phyloP scores from a whole-genome alignment of 2,113 vertebrate genomes.

The Brachyhypopomus gauderio region DNA sequence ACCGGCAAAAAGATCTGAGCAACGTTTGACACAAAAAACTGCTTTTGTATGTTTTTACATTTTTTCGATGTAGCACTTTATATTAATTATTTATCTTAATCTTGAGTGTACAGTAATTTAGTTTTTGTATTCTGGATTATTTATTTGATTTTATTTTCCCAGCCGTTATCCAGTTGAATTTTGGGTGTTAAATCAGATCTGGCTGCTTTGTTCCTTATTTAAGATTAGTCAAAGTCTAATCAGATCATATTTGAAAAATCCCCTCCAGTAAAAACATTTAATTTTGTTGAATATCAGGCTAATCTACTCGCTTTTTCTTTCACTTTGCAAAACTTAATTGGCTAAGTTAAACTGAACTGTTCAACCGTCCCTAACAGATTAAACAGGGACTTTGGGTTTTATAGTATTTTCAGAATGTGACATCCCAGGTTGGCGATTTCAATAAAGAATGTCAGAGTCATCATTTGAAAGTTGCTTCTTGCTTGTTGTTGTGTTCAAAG shows the following conservation, averaged over 20 bases:
- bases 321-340: background rate
- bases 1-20: slow-evolving; percentile 21
- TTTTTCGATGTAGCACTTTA: slow-evolving; percentile 27
- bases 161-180: slow-evolving; percentile 1
- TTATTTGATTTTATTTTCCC: slow-evolving; percentile 16
- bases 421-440: background rate
- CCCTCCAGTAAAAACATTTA: background rate
- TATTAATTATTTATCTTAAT: slow-evolving; percentile 10
- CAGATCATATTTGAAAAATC: background rate
- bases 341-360: background rate
- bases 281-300: background rate
- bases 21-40: background rate
- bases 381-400: background rate
- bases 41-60: slow-evolving; percentile 13
- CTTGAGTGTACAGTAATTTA: slow-evolving; percentile 18
- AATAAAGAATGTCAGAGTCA: slow-evolving; percentile 17
- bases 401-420: background rate
- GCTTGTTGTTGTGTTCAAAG: background rate
- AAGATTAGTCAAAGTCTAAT: background rate
- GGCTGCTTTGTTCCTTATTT: background rate
- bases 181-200: background rate
- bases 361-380: background rate
- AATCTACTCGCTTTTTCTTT: background rate
- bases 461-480: background rate
- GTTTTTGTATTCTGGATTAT: slow-evolving; percentile 20